Evolutionary conservation across 2,113 vertebrate genomes (phyloP).

Genomic region (Uropsilus gracilis): DNA sequence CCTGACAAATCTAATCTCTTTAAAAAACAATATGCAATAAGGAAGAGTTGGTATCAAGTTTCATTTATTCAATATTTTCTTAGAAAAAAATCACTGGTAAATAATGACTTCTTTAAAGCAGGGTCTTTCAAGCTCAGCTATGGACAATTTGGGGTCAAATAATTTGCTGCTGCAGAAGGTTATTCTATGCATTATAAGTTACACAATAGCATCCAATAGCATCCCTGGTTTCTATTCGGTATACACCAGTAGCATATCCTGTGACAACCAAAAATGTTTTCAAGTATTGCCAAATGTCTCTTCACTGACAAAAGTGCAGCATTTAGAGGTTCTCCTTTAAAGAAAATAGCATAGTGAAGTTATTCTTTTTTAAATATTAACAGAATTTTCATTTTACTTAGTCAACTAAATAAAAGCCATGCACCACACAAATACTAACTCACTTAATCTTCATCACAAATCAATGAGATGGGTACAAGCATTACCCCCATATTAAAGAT

Average conservation of each 20-base stretch:
- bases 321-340: neutral
- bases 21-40: neutral
- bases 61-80: neutral
- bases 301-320: neutral
- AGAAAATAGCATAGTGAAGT: neutral
- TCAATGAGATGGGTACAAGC: neutral
- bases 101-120: constrained; percentile 20
- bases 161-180: neutral
- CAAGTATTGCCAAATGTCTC: neutral
- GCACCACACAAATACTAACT: neutral
- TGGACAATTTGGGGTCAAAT: neutral
- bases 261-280: neutral
- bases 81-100: neutral
- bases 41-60: neutral
- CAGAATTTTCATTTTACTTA: neutral
- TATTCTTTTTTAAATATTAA: neutral
- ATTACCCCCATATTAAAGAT: neutral
- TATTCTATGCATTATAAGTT: neutral
- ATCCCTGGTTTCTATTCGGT: neutral
- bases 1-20: neutral
- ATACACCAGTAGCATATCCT: neutral
- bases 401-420: neutral
- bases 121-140: neutral
- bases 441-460: neutral
- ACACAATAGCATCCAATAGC: neutral